Percentiles rank a stretch among this genome's conserved stretches.
phyloP scores from a whole-genome alignment of 1,140 invertebrate genomes.

The Bicyclus anynana region DNA sequence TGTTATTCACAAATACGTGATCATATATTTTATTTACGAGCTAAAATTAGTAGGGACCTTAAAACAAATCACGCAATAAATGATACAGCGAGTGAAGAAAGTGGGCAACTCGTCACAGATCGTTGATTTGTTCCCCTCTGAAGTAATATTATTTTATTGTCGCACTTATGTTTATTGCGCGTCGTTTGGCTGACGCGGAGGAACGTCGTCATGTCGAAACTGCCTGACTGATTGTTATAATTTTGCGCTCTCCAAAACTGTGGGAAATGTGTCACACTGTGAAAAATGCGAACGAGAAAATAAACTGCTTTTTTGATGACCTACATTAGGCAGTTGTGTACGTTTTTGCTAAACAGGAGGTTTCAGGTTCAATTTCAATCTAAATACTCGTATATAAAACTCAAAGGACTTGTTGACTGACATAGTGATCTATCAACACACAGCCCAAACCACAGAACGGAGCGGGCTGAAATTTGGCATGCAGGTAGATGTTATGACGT shows the following conservation, averaged over 20 bases:
- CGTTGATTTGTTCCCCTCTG: not conserved
- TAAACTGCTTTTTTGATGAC: no score
- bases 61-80: not conserved
- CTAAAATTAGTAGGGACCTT: not conserved
- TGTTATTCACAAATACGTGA: no score
- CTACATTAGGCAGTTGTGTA: no score
- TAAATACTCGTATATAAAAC: no score
- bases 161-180: not conserved
- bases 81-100: not conserved
- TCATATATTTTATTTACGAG: not conserved
- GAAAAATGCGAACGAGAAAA: no score
- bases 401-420: no score
- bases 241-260: not conserved
- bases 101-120: not conserved
- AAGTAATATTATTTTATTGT: not conserved
- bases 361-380: no score
- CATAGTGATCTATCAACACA: no score
- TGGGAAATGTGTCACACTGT: not conserved
- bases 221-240: not conserved
- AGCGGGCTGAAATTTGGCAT: no score
- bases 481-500: no score
- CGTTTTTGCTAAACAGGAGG: no score
- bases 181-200: not conserved
- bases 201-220: not conserved
- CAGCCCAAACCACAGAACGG: no score